Conservation (phyloP, 2,797 vertebrate genomes). For the Brotogeris chrysoptera region DNA sequence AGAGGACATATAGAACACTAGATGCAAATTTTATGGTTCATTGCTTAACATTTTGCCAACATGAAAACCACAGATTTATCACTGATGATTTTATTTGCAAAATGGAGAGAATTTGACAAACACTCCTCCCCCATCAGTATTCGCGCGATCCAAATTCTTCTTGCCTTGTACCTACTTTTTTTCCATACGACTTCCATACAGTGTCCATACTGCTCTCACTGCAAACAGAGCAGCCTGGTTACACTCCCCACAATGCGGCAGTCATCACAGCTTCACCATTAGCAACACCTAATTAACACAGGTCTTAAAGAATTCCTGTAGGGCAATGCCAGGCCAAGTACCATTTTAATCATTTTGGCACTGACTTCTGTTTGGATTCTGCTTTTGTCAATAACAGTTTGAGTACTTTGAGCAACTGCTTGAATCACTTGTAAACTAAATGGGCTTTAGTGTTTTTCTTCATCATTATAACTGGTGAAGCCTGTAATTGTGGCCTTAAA, state of each 20-base stretch:
- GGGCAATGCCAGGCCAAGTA: neutral
- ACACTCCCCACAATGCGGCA: fast-evolving
- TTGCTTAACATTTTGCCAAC: neutral
- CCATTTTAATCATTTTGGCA: neutral
- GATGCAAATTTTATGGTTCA: neutral
- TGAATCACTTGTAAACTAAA: neutral
- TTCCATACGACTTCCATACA: neutral
- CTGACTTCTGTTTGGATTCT: neutral
- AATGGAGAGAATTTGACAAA: neutral
- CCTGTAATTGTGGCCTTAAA: neutral
- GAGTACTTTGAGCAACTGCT: neutral
- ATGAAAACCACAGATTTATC: neutral
- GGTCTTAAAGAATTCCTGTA: neutral
- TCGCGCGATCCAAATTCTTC: neutral
- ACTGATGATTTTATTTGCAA: neutral
- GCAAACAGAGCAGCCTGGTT: neutral
- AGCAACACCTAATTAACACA: neutral
- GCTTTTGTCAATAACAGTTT: neutral
- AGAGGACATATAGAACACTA: fast-evolving
- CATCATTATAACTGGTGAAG: neutral
- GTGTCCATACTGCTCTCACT: neutral
- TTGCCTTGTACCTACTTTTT: neutral
- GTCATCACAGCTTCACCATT: neutral
- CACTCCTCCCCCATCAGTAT: too few relatives aligned
- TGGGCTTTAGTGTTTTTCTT: neutral